A percentile compares a stretch with the other conserved stretches of the same genome.
These are phyloP conservation scores for Cyprinodon tularosa DNA, from an alignment of 2,113 vertebrate species.

Conservation along the genomic window DNA sequence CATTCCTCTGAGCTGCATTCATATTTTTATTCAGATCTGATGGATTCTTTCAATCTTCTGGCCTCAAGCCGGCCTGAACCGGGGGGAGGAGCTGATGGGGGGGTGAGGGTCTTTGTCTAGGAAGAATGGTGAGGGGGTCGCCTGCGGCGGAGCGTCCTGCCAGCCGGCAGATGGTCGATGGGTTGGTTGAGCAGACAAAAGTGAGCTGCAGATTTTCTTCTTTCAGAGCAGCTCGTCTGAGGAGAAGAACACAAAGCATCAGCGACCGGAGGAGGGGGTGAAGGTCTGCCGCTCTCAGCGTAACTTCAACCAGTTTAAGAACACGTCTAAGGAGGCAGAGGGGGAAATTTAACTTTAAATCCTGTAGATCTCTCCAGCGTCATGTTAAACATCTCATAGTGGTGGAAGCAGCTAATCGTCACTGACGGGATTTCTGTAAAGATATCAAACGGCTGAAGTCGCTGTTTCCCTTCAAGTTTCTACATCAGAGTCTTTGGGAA, in stretches of 20 bases:
- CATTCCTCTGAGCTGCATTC: constrained; percentile 40
- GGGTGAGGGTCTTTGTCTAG: constrained; percentile 36
- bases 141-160: constrained; percentile 37
- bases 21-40: constrained; percentile 27
- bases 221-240: constrained; percentile 24
- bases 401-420: too few relatives aligned
- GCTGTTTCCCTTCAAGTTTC: too few relatives aligned
- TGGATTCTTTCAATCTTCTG: constrained; percentile 53
- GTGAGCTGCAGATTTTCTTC: constrained; percentile 31
- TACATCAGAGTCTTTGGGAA: too few relatives aligned
- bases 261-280: neutral
- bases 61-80: neutral
- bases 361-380: neutral
- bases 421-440: too few relatives aligned
- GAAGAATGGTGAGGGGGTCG: constrained; percentile 50
- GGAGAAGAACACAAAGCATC: constrained; percentile 13
- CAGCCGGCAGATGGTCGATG: constrained; percentile 73
- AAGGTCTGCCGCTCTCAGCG: too few relatives aligned
- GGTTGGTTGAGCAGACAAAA: constrained; percentile 47
- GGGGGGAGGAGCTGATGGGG: neutral
- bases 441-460: too few relatives aligned
- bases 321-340: neutral
- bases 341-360: neutral
- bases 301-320: neutral
- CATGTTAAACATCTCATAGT: too few relatives aligned